Evolutionary conservation across 2,888 invertebrate genomes (phyloP).

Genomic region (Pycnomerus fuliginosus): DNA sequence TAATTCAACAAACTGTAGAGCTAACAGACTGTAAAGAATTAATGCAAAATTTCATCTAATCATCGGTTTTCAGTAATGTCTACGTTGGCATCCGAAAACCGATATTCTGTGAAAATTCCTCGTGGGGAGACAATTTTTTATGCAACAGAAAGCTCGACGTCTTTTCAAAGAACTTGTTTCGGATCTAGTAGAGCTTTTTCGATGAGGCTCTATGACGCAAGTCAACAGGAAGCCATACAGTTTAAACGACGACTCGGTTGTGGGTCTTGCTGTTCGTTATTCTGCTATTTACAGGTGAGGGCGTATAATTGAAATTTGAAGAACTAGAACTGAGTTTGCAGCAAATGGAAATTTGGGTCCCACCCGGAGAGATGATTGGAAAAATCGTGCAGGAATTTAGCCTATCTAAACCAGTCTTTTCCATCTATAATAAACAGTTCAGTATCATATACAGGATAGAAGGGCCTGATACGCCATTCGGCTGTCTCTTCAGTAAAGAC

Average conservation of each 20-base stretch:
- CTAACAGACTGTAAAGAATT: constrained; percentile 63
- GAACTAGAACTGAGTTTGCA: constrained; percentile 33
- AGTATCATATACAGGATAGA: constrained; percentile 68
- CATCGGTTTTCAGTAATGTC: constrained; percentile 38
- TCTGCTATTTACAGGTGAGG: constrained; percentile 68
- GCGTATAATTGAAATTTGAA: not conserved
- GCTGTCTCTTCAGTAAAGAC: constrained; percentile 59
- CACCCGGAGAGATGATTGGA: constrained; percentile 70
- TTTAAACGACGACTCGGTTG: constrained; percentile 70
- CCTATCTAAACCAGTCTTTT: constrained; percentile 65
- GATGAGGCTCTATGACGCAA: constrained; percentile 79
- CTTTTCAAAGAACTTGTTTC: constrained; percentile 66
- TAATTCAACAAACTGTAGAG: constrained; percentile 80
- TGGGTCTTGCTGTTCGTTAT: constrained; percentile 66
- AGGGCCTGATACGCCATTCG: constrained; percentile 65
- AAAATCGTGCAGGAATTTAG: constrained; percentile 69
- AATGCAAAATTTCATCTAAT: not conserved
- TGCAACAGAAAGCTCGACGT: constrained; percentile 66
- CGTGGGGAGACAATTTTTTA: constrained; percentile 74
- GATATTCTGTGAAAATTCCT: constrained; percentile 71
- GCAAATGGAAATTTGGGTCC: constrained; percentile 71
- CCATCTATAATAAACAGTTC: constrained; percentile 64
- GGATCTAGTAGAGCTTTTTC: constrained; percentile 73
- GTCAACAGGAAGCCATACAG: constrained; percentile 79
- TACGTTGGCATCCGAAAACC: constrained; percentile 66